These are phyloP conservation scores for Cottus gobio DNA, from an alignment of 2,113 vertebrate species.

Conservation along the genomic window DNA sequence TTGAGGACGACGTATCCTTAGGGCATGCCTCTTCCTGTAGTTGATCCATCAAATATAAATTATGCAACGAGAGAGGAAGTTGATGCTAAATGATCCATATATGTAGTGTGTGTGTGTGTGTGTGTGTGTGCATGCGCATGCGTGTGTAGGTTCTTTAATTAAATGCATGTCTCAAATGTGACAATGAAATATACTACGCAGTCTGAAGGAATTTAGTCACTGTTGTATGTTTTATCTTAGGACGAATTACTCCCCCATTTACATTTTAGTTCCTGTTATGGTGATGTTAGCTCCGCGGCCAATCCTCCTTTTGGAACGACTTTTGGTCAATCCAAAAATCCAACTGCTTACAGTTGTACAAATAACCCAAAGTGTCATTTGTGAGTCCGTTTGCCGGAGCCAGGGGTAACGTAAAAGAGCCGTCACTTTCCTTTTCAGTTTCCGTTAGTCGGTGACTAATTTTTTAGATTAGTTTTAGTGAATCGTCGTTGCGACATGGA, in stretches of 20 bases:
- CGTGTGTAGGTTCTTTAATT: neutral
- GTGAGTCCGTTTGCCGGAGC: too few relatives aligned
- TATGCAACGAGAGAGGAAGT: constrained; percentile 23
- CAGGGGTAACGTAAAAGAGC: too few relatives aligned
- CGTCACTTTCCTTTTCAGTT: neutral
- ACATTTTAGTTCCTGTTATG: neutral
- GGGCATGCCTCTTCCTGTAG: constrained; percentile 4
- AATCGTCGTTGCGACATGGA: neutral
- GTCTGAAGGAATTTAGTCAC: neutral
- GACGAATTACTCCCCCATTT: neutral
- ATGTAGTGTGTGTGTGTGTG: neutral
- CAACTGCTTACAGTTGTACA: too few relatives aligned
- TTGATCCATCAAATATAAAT: constrained; percentile 38
- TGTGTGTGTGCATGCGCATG: neutral
- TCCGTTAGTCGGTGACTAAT: too few relatives aligned
- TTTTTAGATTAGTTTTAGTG: neutral
- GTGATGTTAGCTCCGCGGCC: neutral
- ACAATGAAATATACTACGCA: neutral
- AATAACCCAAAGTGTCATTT: too few relatives aligned
- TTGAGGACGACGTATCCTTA: constrained; percentile 26
- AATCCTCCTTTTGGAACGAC: too few relatives aligned
- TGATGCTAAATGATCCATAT: constrained; percentile 26
- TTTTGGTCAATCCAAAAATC: too few relatives aligned
- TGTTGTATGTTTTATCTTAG: neutral
- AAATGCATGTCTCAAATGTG: neutral